Percentiles rank a stretch among this genome's conserved stretches.
Evolutionary conservation across 2,113 vertebrate genomes (phyloP).

Genomic region (Melanostigma gelatinosum): DNA sequence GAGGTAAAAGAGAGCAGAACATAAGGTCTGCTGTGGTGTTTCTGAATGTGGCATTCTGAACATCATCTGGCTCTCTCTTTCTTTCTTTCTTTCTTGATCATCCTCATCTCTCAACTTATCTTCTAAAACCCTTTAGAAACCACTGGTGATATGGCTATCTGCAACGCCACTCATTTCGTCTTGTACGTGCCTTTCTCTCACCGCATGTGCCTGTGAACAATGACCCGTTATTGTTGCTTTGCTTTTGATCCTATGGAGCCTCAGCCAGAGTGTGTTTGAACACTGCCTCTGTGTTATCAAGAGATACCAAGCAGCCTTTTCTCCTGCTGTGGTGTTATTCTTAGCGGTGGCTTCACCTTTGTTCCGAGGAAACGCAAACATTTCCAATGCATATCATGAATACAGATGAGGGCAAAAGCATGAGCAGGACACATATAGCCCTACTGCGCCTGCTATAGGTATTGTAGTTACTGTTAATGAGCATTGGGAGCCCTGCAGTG

Average conservation of each 20-base stretch:
- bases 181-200: constrained; percentile 19
- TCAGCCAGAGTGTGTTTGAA: constrained; percentile 49
- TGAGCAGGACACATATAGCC: background rate
- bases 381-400: constrained; percentile 39
- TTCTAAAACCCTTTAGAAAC: constrained; percentile 16
- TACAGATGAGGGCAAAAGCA: constrained; percentile 35
- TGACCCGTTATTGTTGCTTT: constrained; percentile 36
- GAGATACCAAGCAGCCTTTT: constrained; percentile 14
- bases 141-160: background rate
- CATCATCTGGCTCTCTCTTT: constrained; percentile 6
- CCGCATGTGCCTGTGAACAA: constrained; percentile 59
- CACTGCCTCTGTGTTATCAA: constrained; percentile 31
- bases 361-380: constrained; percentile 40
- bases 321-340: constrained; percentile 59
- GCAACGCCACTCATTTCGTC: constrained; percentile 10
- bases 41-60: background rate
- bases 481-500: constrained; percentile 24
- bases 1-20: constrained; percentile 1
- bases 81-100: background rate
- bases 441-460: constrained; percentile 3
- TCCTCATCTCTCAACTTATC: constrained; percentile 7
- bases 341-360: constrained; percentile 42
- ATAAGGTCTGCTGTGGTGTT: background rate
- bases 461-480: constrained; percentile 44
- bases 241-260: constrained; percentile 24